phyloP scores from a whole-genome alignment of 2,888 invertebrate genomes.

The Caradrina kadenii region DNA sequence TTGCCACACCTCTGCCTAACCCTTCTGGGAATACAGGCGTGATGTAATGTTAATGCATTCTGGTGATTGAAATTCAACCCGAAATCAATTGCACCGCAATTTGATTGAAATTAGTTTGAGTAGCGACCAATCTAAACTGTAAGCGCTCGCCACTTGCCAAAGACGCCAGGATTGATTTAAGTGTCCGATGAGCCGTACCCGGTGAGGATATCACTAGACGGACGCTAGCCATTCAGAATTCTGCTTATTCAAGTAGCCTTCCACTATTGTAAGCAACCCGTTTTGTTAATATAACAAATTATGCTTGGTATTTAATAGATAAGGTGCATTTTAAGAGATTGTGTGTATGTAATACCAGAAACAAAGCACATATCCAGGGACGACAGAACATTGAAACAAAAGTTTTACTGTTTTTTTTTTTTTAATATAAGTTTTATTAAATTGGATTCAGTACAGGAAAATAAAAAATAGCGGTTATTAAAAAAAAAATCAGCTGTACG shows the following conservation, averaged over 20 bases:
- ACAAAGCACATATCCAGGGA: neutral
- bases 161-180: neutral
- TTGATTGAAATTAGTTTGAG: neutral
- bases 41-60: too few relatives aligned
- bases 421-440: too few relatives aligned
- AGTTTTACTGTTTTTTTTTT: too few relatives aligned
- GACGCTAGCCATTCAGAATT: neutral
- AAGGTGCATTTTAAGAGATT: neutral
- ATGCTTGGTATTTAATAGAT: too few relatives aligned
- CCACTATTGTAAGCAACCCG: neutral
- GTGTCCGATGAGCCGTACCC: neutral
- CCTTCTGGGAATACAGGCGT: too few relatives aligned
- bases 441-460: too few relatives aligned
- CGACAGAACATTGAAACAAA: too few relatives aligned
- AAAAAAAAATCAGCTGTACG: too few relatives aligned
- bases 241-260: neutral
- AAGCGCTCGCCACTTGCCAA: slow-evolving; percentile 9
- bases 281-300: neutral
- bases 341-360: neutral
- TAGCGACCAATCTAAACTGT: neutral
- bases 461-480: too few relatives aligned
- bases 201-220: neutral
- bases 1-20: too few relatives aligned
- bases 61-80: neutral
- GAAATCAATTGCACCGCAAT: neutral